Percentiles rank a stretch among this genome's conserved stretches.
These are phyloP conservation scores for Trididemnum miniatum DNA, from an alignment of 23 tunicate species.

Conservation along the genomic window DNA sequence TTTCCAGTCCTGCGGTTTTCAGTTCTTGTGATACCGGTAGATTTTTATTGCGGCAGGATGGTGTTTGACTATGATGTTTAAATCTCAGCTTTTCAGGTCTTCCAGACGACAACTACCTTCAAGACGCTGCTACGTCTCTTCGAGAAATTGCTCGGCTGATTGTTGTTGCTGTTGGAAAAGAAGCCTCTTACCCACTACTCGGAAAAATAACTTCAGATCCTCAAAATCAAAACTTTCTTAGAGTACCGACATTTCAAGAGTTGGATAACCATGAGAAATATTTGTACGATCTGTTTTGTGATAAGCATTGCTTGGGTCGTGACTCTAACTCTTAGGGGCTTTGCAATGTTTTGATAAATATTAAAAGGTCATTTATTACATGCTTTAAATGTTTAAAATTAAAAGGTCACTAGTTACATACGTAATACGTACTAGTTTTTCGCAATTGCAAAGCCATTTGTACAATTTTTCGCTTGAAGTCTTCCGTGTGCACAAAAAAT, in stretches of 20 bases:
- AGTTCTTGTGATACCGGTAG: neutral
- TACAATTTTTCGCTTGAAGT: too few relatives aligned
- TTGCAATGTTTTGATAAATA: too few relatives aligned
- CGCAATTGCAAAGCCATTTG: too few relatives aligned
- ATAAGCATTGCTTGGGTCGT: conserved; percentile 12
- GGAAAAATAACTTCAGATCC: conserved; percentile 1
- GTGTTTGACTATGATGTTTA: too few relatives aligned
- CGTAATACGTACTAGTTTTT: too few relatives aligned
- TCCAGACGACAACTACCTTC: neutral
- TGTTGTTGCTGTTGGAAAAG: conserved; percentile 38
- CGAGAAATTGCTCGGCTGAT: conserved; percentile 15
- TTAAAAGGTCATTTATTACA: too few relatives aligned
- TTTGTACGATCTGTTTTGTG: conserved; percentile 23
- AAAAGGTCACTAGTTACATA: too few relatives aligned
- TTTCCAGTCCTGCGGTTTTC: neutral
- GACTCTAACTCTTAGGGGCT: too few relatives aligned
- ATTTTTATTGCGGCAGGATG: neutral
- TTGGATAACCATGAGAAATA: conserved; percentile 3
- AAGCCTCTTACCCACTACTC: conserved; percentile 16
- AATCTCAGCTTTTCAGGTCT: conserved; percentile 2
- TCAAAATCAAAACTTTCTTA: neutral
- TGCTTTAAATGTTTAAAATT: too few relatives aligned
- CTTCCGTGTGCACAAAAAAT: too few relatives aligned
- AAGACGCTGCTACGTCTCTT: conserved; percentile 2
- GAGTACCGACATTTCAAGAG: conserved; percentile 11